Evolutionary conservation across 1,140 invertebrate genomes (phyloP).

Genomic region (Semibalanus balanoides): DNA sequence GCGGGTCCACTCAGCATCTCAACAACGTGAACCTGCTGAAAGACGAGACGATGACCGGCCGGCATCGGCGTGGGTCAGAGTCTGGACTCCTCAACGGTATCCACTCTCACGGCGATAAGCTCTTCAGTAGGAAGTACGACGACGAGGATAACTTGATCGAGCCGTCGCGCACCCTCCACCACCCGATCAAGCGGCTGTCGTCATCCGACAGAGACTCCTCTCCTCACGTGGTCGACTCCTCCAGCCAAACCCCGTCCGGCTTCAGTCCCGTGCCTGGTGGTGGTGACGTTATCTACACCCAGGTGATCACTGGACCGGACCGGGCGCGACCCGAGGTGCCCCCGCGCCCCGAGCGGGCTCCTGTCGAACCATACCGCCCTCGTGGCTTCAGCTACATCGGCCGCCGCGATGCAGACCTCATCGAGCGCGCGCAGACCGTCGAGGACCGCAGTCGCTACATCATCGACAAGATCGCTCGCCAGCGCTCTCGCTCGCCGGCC

Average conservation of each 20-base stretch:
- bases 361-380: neutral
- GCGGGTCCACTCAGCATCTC: neutral
- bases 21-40: neutral
- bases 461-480: neutral
- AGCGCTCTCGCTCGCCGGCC: neutral
- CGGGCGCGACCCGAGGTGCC: neutral
- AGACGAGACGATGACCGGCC: neutral
- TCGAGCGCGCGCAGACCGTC: neutral
- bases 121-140: neutral
- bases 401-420: neutral
- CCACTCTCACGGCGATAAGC: neutral
- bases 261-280: neutral
- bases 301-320: neutral
- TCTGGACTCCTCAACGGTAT: neutral
- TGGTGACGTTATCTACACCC: neutral
- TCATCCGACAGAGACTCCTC: neutral
- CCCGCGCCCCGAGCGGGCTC: neutral
- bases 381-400: neutral
- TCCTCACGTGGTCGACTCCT: neutral
- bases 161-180: neutral
- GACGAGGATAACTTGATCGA: neutral
- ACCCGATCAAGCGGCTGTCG: neutral
- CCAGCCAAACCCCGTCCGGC: neutral
- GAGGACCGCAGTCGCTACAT: conserved; percentile 4
- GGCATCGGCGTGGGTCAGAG: neutral